A percentile compares a stretch with the other conserved stretches of the same genome.
Conservation (phyloP, 2,888 invertebrate genomes). For the Eupithecia exiguata region DNA sequence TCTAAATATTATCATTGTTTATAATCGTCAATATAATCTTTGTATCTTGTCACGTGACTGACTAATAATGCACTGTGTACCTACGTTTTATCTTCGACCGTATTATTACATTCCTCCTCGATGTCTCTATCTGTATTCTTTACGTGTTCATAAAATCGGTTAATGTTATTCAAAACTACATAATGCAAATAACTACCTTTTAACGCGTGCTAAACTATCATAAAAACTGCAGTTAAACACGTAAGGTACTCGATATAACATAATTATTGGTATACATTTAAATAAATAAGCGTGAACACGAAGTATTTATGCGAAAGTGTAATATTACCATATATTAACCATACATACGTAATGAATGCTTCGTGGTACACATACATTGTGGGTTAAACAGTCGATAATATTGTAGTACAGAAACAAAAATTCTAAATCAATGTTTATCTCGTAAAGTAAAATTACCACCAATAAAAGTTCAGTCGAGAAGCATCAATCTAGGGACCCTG, state of each 20-base stretch:
- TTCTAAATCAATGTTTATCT: neutral
- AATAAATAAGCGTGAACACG: constrained; percentile 23
- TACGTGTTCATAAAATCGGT: constrained; percentile 2
- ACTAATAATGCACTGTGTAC: neutral
- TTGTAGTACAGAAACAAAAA: neutral
- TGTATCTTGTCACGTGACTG: neutral
- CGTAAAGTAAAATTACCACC: neutral
- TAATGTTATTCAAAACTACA: neutral
- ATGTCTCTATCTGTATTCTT: neutral
- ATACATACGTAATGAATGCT: neutral
- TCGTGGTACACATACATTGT: neutral
- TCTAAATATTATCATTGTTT: neutral
- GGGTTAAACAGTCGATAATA: neutral
- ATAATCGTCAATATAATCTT: neutral
- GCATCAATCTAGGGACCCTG: neutral
- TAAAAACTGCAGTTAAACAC: constrained; percentile 7
- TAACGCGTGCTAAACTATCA: constrained; percentile 14
- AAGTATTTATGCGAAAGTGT: constrained; percentile 24
- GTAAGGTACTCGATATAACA: constrained; percentile 15
- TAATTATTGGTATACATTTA: constrained; percentile 21
- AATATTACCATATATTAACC: constrained; percentile 29
- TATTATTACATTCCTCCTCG: neutral
- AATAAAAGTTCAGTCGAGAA: neutral
- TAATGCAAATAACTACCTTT: neutral
- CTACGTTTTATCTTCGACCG: neutral